Evolutionary conservation across 2,797 vertebrate species (phyloP).

Genomic region (Podarcis lilfordi): DNA sequence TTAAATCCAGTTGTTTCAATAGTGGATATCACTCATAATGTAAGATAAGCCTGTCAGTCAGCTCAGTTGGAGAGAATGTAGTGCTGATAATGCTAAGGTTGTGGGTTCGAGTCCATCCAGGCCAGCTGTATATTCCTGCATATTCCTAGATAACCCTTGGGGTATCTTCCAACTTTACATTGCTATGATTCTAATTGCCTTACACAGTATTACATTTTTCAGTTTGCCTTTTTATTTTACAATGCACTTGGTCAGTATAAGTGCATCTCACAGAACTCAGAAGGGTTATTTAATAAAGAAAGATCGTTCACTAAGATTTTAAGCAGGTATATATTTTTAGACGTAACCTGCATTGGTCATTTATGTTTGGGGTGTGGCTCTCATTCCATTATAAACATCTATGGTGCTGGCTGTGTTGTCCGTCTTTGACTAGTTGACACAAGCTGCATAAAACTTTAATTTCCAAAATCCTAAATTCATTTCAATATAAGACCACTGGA

Average conservation of each 20-base stretch:
- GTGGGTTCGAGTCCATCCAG: no score
- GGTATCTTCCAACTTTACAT: no score
- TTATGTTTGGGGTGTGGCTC: neutral
- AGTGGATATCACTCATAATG: neutral
- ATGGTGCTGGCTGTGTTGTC: neutral
- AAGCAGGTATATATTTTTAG: neutral
- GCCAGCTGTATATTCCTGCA: no score
- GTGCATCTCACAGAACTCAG: neutral
- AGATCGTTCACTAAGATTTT: neutral
- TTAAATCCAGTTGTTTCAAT: no score
- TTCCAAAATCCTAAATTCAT: neutral
- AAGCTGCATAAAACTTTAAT: neutral
- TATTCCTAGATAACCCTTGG: no score
- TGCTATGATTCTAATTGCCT: no score
- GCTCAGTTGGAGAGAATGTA: no score
- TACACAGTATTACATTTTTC: neutral
- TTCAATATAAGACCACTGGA: neutral
- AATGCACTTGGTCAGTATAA: neutral
- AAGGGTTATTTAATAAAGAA: neutral
- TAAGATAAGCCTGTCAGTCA: neutral
- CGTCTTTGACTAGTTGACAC: neutral
- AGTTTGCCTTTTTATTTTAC: neutral
- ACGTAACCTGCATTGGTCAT: neutral
- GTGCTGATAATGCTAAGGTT: no score
- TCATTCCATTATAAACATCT: neutral